Conservation (phyloP, 2,888 invertebrate genomes). For the Drosophila helvetica region DNA sequence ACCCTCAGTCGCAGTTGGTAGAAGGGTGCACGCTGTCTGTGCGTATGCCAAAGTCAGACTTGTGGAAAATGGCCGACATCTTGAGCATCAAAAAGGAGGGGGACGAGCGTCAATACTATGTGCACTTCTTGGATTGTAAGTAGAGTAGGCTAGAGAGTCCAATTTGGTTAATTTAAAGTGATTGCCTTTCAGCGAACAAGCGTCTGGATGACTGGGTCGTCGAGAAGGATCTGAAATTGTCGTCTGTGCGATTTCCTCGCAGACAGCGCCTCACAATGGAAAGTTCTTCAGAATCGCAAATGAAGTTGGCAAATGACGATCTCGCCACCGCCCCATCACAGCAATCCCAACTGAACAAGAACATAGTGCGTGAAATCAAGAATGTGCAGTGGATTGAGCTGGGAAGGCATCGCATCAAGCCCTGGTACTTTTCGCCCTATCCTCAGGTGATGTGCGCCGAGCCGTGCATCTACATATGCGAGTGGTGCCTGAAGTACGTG, state of each 20-base stretch:
- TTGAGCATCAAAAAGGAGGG: slow-evolving; percentile 96
- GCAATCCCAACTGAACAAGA: background rate
- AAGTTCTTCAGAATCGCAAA: background rate
- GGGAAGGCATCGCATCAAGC: slow-evolving; percentile 96
- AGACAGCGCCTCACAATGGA: slow-evolving; percentile 89
- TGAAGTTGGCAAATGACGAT: background rate
- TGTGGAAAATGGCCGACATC: slow-evolving; percentile 98
- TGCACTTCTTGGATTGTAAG: slow-evolving; percentile 99
- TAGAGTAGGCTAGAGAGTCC: slow-evolving; percentile 85
- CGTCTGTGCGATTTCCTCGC: slow-evolving; percentile 95
- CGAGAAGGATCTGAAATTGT: slow-evolving; percentile 95
- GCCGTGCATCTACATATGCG: slow-evolving; percentile 98
- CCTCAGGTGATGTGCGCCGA: slow-evolving; percentile 96
- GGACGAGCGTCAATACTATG: slow-evolving; percentile 90
- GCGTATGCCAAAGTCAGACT: slow-evolving; percentile 95
- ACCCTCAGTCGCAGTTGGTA: slow-evolving; percentile 84
- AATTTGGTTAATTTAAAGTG: background rate
- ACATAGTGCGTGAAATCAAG: slow-evolving; percentile 92
- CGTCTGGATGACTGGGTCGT: slow-evolving; percentile 99
- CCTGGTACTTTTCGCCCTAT: slow-evolving; percentile 99
- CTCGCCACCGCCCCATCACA: slow-evolving; percentile 86
- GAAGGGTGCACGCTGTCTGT: slow-evolving; percentile 99
- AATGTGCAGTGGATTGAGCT: slow-evolving; percentile 99
- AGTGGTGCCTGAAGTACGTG: slow-evolving; percentile 98
- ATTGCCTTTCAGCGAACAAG: slow-evolving; percentile 91